Evolutionary conservation across 2,113 vertebrate genomes (phyloP), one percentile per base, ranked within the genome.

Genomic region (Dolichotis patagonum): DNA sequence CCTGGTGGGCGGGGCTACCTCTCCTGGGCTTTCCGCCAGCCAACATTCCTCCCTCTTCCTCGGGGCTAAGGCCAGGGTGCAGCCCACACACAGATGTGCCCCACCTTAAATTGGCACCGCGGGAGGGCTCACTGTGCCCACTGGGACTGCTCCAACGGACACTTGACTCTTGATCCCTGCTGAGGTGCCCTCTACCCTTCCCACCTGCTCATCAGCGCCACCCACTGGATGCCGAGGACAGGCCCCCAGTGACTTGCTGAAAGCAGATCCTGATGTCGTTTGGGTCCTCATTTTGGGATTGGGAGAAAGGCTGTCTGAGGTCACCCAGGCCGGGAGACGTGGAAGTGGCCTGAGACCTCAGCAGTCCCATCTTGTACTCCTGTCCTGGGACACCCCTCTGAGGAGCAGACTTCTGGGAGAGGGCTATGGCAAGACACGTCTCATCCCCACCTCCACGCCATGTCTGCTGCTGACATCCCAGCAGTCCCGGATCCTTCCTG

Each of bases 371-470:
- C 60, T 22, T 1, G 2, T 13, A 58, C 3, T 30, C 78, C 78
- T 85, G 69, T 60, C 38, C 26, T 35, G 9, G 20, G 41, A 85
- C 52, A 41, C 12, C 28, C 32, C 20, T 62, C 69, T 30, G 85
- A 78, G 85, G n/a, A 56, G 85, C 22, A 35, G 28, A 12, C 1
- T 75, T 43, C 4, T 6, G 8, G 85, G 7, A 81, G 7, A 28
- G 30, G 28, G 0, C 6, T 2, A 20, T 12, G 26, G 71, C 67
- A 43, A n/a, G 17, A 32, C 12, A 0, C 0, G 4, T 26, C 26
- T 32, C 26, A 20, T 30, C 49, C 8, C 22, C 1, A 19, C 4
- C 24, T 8, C 56, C 1, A 22, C 19, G 35, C 35, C 67, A 20
- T 38, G 22, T 58, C 87, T 56, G 20, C 60, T 41, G 32, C 17